Base-by-base conservation (phyloP, 2,888 invertebrate species). In the Gisinianus flammeolus region DNA sequence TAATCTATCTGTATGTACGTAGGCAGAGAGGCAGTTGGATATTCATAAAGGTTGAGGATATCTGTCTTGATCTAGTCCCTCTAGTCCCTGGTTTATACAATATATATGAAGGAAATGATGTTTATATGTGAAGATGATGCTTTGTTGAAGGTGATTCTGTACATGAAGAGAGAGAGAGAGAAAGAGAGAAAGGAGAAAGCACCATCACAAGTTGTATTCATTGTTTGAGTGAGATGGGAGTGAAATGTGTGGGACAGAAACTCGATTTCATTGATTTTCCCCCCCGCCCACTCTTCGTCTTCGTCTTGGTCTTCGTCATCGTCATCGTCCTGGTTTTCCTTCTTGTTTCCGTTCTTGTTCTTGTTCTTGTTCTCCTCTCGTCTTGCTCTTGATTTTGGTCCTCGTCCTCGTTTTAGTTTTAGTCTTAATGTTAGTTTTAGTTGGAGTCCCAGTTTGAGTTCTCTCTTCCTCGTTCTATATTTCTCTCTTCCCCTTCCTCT, bases 231-330 rank as follows among this genome's bases (percentile, higher is more conserved):
- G 30, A 24, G 68, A 33, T 24, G 26, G 44, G 19, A n/a, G n/a
- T n/a, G n/a, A n/a, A 33, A 56, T 56, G 56, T 54, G 56, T 56
- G 56, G 30, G 56, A 71, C 54, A 56, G 56, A 71, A 71, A 71
- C 71, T 71, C 71, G 71, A 71, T 71, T 71, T 56, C 71, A 71
- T 71, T 71, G 71, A 71, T 71, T 71, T 71, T 71, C 28, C 30
- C 67, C 67, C 22, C 22, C 22, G 8, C 22, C 58, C 24, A 10
- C 58, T 16, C 44, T 44, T 44, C 44, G 10, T 58, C 62, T n/a
- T 58, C 24, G 10, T 58, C 62, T 35, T 35, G 5, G 5, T 12
- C 35, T 35, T 6, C 44, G 12, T 19, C 6, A 1, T 44, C 44
- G 44, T 44, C 44, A 12, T 44, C 16, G 44, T 44, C 19, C 44